These are phyloP conservation scores for Magallana ariakensis DNA, from an alignment of 1,140 invertebrate species.

Conservation along the genomic window DNA sequence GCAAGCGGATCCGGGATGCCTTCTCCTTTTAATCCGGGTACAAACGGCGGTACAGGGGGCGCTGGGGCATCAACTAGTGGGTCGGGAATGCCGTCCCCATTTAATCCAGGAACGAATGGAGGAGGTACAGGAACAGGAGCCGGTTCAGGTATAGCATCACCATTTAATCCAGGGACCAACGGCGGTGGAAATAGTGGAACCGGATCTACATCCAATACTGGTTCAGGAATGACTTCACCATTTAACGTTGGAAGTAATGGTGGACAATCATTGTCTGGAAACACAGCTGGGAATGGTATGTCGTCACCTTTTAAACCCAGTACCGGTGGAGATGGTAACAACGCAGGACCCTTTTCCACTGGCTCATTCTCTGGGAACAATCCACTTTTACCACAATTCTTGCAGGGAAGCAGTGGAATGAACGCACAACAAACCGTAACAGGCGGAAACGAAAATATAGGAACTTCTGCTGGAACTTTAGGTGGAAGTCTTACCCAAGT, in stretches of 20 bases:
- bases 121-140: constrained; percentile 7
- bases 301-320: constrained; percentile 37
- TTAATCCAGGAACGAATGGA: not conserved
- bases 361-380: constrained; percentile 31
- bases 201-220: not conserved
- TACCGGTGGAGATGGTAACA: not conserved
- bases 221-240: constrained; percentile 14
- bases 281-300: constrained; percentile 17
- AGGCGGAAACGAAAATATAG: not conserved
- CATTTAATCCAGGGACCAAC: not conserved
- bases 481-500: constrained; percentile 20
- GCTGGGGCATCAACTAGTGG: not conserved
- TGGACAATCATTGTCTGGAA: constrained; percentile 18
- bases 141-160: not conserved
- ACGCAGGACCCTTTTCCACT: not conserved
- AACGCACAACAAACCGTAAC: constrained; percentile 35
- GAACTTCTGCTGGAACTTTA: not conserved
- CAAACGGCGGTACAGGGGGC: not conserved
- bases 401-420: constrained; percentile 46
- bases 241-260: constrained; percentile 19
- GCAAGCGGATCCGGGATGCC: not conserved
- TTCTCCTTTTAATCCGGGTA: constrained; percentile 32
- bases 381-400: constrained; percentile 33
- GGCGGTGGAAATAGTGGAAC: not conserved
- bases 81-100: not conserved